These are phyloP conservation scores for Rhopalosiphum padi DNA, from an alignment of 1,140 invertebrate genomes.

Conservation along the genomic window DNA sequence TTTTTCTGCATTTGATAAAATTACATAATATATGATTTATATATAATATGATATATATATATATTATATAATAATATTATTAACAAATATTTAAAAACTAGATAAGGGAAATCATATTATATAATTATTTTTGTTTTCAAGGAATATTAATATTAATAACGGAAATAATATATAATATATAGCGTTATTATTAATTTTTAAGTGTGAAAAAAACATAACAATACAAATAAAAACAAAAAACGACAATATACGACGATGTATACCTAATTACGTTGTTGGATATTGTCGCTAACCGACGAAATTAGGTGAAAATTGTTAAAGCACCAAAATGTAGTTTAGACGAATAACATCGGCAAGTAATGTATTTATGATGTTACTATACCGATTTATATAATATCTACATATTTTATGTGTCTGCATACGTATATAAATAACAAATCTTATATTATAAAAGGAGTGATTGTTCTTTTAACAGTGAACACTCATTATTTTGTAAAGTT, in stretches of 20 bases:
- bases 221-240: conserved; percentile 5
- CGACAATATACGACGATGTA: not conserved
- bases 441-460: not conserved
- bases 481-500: not conserved
- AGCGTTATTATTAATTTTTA: conserved; percentile 2
- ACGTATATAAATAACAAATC: not conserved
- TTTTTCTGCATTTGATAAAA: conserved; percentile 37
- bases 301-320: not conserved
- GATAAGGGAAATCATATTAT: conserved; percentile 34
- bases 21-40: conserved; percentile 35
- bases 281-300: not conserved
- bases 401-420: not conserved
- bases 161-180: not conserved
- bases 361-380: not conserved
- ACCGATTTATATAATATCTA: not conserved
- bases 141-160: not conserved
- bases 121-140: conserved; percentile 11
- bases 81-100: conserved; percentile 39
- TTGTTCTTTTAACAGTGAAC: not conserved
- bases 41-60: not conserved
- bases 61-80: not conserved
- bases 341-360: not conserved
- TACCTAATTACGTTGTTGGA: not conserved
- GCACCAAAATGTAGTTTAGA: conserved; percentile 31
- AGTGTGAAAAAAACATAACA: not conserved